phyloP scores from a whole-genome alignment of 2,113 vertebrate genomes.

The Stercorarius parasiticus region DNA sequence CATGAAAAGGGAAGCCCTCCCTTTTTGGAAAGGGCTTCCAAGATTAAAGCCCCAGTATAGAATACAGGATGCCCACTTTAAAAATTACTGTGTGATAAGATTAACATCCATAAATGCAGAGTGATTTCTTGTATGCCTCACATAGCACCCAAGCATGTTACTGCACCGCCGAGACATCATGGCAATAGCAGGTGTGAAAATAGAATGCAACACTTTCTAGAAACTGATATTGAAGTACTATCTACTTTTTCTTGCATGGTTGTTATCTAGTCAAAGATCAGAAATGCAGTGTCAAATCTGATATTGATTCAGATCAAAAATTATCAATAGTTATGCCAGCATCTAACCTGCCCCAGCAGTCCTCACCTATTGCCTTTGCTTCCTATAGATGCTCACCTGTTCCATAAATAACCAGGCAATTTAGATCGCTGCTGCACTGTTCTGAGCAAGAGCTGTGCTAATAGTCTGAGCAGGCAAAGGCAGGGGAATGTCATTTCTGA shows the following conservation, averaged over 20 bases:
- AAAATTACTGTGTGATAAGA: conserved; percentile 36
- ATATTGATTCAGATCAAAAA: background rate
- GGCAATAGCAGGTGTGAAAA: background rate
- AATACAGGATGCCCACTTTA: conserved; percentile 40
- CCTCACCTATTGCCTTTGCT: background rate
- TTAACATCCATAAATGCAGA: background rate
- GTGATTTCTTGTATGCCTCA: background rate
- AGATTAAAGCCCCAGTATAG: conserved; percentile 42
- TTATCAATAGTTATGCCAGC: background rate
- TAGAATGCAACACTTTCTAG: background rate
- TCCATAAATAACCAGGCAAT: conserved; percentile 44
- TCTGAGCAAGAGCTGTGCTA: conserved; percentile 11
- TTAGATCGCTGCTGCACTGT: background rate
- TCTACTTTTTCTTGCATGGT: background rate
- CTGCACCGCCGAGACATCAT: background rate
- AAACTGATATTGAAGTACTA: background rate
- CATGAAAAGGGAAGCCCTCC: conserved; percentile 61
- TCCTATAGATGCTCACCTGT: background rate
- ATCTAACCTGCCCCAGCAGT: background rate
- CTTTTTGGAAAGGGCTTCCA: conserved; percentile 34
- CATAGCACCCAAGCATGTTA: background rate
- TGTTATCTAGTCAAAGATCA: background rate
- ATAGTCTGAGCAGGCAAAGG: conserved; percentile 31
- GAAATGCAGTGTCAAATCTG: background rate
- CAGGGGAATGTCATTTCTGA: conserved; percentile 38